These are phyloP conservation scores for Cecropterus lyciades DNA, from an alignment of 1,140 invertebrate species.

Conservation along the genomic window DNA sequence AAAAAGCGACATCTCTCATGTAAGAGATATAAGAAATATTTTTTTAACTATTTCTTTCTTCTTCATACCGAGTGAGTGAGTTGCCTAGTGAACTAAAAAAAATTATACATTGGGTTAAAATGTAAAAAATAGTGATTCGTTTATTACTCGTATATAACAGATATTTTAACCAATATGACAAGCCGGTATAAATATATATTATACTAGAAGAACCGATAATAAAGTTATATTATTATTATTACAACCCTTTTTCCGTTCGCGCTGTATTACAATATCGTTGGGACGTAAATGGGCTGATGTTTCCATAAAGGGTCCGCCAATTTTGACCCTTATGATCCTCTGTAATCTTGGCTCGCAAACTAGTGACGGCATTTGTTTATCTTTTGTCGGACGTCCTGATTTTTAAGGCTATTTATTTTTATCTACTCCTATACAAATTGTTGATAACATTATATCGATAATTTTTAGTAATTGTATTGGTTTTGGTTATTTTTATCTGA, in stretches of 20 bases:
- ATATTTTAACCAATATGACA: constrained; percentile 1
- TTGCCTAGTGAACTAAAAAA: too few species aligned
- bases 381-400: neutral
- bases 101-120: too few species aligned
- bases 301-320: constrained; percentile 43
- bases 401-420: neutral
- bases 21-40: too few species aligned
- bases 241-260: constrained; percentile 16
- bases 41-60: too few species aligned
- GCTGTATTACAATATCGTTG: constrained; percentile 46
- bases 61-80: too few species aligned
- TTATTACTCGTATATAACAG: too few species aligned
- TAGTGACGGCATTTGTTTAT: constrained; percentile 9
- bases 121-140: too few species aligned
- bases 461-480: too few species aligned
- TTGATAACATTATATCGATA: too few species aligned
- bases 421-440: too few species aligned
- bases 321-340: constrained; percentile 44
- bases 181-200: neutral
- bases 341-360: constrained; percentile 24
- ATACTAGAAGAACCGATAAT: neutral
- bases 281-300: constrained; percentile 46
- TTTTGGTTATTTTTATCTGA: too few species aligned
- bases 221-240: constrained; percentile 12
- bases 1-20: too few species aligned